phyloP scores from a whole-genome alignment of 2,797 vertebrate species.

The Falco berigora region DNA sequence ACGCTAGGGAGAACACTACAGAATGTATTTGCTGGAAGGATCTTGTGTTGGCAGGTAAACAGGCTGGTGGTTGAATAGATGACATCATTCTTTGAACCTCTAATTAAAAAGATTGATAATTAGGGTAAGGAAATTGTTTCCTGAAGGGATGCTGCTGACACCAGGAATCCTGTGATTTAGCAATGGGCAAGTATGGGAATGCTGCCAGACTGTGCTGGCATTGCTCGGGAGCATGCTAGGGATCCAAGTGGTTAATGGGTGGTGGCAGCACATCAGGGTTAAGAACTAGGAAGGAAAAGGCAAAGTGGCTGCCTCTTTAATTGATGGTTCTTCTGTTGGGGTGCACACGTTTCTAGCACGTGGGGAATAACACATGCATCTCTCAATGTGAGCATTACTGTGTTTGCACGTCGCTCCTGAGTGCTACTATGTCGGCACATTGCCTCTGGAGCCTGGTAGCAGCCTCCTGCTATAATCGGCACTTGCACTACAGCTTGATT shows the following conservation, averaged over 20 bases:
- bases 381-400: neutral
- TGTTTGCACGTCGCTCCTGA: neutral
- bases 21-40: neutral
- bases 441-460: neutral
- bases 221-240: neutral
- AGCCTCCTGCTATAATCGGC: conserved; percentile 30
- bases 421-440: neutral
- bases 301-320: neutral
- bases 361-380: neutral
- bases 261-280: neutral
- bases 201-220: neutral
- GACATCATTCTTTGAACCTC: neutral
- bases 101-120: conserved; percentile 29
- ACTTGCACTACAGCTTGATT: neutral
- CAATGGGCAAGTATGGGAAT: fast-evolving
- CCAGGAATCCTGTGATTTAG: neutral
- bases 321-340: neutral
- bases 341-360: neutral
- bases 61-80: neutral
- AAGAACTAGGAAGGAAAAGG: neutral
- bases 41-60: neutral
- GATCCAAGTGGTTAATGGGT: neutral
- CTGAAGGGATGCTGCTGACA: neutral
- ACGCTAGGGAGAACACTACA: neutral
- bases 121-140: neutral